These are phyloP conservation scores for Egretta garzetta DNA, from an alignment of 2,113 vertebrate species.

Conservation along the genomic window DNA sequence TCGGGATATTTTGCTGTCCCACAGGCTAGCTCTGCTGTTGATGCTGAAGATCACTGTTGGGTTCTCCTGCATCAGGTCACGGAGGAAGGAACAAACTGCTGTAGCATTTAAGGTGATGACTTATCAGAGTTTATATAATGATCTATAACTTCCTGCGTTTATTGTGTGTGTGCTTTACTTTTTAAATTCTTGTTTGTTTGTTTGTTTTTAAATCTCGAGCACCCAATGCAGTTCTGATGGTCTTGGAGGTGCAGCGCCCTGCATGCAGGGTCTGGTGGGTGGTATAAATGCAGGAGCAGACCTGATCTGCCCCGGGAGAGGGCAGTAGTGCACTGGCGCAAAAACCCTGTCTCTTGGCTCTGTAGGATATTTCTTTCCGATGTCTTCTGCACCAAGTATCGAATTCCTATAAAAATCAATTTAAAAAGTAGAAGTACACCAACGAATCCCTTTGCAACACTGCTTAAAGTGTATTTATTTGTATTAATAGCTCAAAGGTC, in stretches of 20 bases:
- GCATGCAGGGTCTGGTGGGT: too few species aligned
- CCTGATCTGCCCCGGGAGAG: conserved; percentile 11
- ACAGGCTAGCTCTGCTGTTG: neutral
- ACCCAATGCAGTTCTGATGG: neutral
- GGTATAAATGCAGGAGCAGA: neutral
- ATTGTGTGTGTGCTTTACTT: neutral
- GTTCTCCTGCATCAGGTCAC: neutral
- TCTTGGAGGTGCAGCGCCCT: neutral
- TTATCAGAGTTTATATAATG: neutral
- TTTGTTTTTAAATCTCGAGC: neutral
- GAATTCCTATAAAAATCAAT: conserved; percentile 6
- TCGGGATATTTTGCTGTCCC: neutral
- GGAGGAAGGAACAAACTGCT: neutral
- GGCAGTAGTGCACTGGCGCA: conserved; percentile 44
- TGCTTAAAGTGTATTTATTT: conserved; percentile 10
- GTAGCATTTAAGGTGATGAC: neutral
- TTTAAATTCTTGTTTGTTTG: neutral
- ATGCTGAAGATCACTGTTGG: neutral
- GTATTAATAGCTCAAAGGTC: neutral
- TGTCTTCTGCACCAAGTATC: neutral
- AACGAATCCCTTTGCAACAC: neutral
- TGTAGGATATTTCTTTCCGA: neutral
- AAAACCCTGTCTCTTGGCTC: neutral
- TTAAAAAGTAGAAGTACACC: neutral
- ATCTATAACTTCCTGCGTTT: neutral